Evolutionary conservation across 2,888 invertebrate genomes (phyloP).

Genomic region (Bursaphelenchus okinawaensis): DNA sequence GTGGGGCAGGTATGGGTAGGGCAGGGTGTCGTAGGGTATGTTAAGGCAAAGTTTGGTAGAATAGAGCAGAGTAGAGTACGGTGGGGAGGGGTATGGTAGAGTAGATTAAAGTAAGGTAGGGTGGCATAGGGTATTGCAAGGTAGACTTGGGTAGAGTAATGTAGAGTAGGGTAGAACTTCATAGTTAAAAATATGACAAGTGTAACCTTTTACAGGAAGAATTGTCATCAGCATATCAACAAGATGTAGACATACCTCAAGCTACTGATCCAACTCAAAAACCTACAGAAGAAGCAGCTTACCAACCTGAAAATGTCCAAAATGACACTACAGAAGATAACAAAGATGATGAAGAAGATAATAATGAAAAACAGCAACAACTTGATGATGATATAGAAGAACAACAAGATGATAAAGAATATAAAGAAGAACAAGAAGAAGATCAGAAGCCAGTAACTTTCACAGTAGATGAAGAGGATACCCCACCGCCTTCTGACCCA

Average conservation of each 20-base stretch:
- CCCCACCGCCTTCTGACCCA: slow-evolving; percentile 7
- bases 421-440: background rate
- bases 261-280: background rate
- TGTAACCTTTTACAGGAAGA: background rate
- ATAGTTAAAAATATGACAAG: background rate
- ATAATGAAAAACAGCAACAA: too few species aligned
- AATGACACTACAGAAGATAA: slow-evolving; percentile 3
- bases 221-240: background rate
- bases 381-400: slow-evolving; percentile 3
- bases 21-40: too few species aligned
- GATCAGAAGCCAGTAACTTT: background rate
- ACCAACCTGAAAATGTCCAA: slow-evolving; percentile 3
- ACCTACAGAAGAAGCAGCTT: background rate
- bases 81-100: too few species aligned
- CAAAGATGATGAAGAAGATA: background rate
- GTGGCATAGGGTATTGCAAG: too few species aligned
- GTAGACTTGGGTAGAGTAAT: too few species aligned
- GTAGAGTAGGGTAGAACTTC: too few species aligned
- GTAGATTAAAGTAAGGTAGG: too few species aligned
- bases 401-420: background rate
- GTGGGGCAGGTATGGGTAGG: too few species aligned
- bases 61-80: too few species aligned
- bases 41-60: too few species aligned
- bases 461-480: background rate
- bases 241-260: background rate